A percentile compares a stretch with the other conserved stretches of the same genome.
Evolutionary conservation across 2,888 invertebrate genomes (phyloP).

Genomic region (Drosophila kanekoi): DNA sequence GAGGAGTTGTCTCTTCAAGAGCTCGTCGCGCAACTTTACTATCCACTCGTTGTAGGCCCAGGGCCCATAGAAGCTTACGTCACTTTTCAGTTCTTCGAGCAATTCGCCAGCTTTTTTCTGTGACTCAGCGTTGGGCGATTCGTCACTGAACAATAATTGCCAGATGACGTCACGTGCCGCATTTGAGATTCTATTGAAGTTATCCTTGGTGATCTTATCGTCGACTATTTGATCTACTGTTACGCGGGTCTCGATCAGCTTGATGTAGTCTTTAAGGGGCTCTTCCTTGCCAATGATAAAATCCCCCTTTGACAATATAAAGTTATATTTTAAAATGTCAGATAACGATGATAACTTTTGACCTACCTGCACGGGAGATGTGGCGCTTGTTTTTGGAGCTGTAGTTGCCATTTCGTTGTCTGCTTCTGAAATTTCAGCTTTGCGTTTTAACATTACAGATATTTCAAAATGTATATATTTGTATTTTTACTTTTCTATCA

Average conservation of each 20-base stretch:
- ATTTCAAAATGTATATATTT: neutral
- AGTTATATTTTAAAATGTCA: neutral
- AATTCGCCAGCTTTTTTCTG: conserved; percentile 72
- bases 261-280: conserved; percentile 70
- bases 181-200: conserved; percentile 62
- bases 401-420: conserved; percentile 43
- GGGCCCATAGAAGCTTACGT: conserved; percentile 80
- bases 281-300: conserved; percentile 40
- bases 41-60: conserved; percentile 82
- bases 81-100: conserved; percentile 83
- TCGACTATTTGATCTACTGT: conserved; percentile 63
- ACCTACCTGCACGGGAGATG: conserved; percentile 29
- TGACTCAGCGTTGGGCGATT: conserved; percentile 35
- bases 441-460: conserved; percentile 62
- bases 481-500: too few species aligned
- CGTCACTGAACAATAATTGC: conserved; percentile 70
- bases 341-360: fast-evolving
- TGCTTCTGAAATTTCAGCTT: conserved; percentile 31
- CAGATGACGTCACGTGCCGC: conserved; percentile 72
- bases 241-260: conserved; percentile 63
- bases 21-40: conserved; percentile 63
- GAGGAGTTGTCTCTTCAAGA: conserved; percentile 60
- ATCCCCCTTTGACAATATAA: conserved; percentile 2
- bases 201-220: conserved; percentile 57
- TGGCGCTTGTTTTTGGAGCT: conserved; percentile 29